These are phyloP conservation scores for Poecile atricapillus DNA, from an alignment of 2,113 vertebrate species.

Conservation along the genomic window DNA sequence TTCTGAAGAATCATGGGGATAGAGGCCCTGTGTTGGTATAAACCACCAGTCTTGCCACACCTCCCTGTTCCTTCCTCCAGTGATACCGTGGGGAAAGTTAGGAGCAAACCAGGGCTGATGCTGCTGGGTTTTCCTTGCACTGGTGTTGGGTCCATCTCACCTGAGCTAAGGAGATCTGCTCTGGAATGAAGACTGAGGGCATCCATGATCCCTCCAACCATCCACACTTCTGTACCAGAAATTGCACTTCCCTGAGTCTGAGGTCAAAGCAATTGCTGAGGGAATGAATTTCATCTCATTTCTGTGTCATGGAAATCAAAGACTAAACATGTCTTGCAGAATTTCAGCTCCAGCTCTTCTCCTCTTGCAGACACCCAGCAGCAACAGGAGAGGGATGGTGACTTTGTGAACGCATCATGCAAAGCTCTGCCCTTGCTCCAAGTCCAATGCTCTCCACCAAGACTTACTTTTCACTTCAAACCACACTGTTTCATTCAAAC, in stretches of 20 bases:
- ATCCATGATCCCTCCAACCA: not conserved
- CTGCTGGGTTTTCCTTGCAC: not conserved
- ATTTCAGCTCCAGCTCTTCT: constrained; percentile 11
- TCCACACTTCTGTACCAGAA: not conserved
- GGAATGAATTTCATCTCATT: constrained; percentile 1
- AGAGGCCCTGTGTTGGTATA: not conserved
- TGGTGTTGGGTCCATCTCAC: not conserved
- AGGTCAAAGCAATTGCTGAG: not conserved
- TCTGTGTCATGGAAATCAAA: not conserved
- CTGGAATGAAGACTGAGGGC: not conserved
- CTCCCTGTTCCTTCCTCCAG: not conserved
- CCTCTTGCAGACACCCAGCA: not conserved
- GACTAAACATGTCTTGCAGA: not conserved
- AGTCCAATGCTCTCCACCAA: not conserved
- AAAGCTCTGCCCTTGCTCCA: not conserved
- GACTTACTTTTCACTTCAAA: not conserved
- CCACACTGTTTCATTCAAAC: not conserved
- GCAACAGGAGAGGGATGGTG: not conserved
- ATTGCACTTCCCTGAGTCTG: not conserved
- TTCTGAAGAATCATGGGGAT: not conserved
- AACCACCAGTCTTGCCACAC: not conserved
- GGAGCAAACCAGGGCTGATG: not conserved
- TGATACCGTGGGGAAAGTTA: not conserved
- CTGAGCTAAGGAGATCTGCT: not conserved
- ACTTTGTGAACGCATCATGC: not conserved